Percentiles rank a stretch among this genome's conserved stretches.
Conservation (phyloP, 2,888 invertebrate genomes). For the Tridacna crocea region DNA sequence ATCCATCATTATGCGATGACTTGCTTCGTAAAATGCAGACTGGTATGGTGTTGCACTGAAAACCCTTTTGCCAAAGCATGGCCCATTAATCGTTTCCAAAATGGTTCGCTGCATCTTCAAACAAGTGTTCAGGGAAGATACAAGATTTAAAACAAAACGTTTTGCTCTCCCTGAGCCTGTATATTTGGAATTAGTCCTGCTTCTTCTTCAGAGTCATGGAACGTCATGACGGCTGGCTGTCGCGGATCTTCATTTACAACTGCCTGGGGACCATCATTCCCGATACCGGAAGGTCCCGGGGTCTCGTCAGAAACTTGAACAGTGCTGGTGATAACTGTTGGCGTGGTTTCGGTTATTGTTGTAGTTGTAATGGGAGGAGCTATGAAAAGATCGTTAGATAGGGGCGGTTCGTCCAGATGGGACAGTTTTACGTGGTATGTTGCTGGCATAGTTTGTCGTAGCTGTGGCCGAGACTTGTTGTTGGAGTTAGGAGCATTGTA, state of each 20-base stretch:
- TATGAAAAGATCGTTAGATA: background rate
- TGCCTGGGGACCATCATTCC: background rate
- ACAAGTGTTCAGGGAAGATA: too few relatives aligned
- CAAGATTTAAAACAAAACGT: slow-evolving; percentile 16
- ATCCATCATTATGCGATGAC: too few relatives aligned
- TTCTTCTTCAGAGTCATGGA: slow-evolving; percentile 25
- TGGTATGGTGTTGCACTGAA: too few relatives aligned
- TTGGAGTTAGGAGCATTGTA: slow-evolving; percentile 2
- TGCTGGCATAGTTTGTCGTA: slow-evolving; percentile 1
- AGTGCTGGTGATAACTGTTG: background rate
- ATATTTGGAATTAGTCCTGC: slow-evolving; percentile 7
- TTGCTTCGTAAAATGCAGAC: too few relatives aligned
- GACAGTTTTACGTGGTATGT: slow-evolving; percentile 14
- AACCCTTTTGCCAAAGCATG: too few relatives aligned
- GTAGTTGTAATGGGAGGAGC: background rate
- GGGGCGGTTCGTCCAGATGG: background rate
- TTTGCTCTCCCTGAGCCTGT: background rate
- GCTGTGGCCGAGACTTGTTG: background rate
- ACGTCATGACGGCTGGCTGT: slow-evolving; percentile 8
- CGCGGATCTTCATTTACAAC: background rate
- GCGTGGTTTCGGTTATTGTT: background rate
- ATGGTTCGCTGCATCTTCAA: too few relatives aligned
- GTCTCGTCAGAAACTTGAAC: slow-evolving; percentile 6
- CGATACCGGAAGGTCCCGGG: slow-evolving; percentile 20
- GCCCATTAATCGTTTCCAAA: too few relatives aligned